These are phyloP conservation scores for Globodera ellingtonae DNA, from an alignment of 1,140 invertebrate species.

Conservation along the genomic window DNA sequence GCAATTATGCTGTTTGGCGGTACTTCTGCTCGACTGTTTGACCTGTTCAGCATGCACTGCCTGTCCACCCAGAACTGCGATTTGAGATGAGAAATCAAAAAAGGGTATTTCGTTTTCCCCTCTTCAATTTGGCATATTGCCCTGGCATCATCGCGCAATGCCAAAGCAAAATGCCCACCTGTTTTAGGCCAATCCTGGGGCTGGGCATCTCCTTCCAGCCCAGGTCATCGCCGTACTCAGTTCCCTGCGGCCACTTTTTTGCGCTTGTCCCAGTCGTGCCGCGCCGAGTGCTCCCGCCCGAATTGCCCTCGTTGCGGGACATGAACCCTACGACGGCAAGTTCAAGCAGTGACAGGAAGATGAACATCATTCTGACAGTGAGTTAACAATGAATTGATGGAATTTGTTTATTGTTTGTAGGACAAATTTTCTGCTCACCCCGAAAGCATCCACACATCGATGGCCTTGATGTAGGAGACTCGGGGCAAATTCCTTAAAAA, in stretches of 20 bases:
- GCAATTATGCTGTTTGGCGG: slow-evolving; percentile 35
- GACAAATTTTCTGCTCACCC: slow-evolving; percentile 8
- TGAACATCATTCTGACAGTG: slow-evolving; percentile 57
- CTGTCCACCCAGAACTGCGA: slow-evolving; percentile 54
- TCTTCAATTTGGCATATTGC: too few species aligned
- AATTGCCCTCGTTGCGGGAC: slow-evolving; percentile 60
- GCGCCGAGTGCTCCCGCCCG: slow-evolving; percentile 30
- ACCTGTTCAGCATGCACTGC: slow-evolving; percentile 35
- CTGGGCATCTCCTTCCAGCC: slow-evolving; percentile 63
- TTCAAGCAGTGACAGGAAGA: slow-evolving; percentile 62
- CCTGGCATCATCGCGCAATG: neutral
- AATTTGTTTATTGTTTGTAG: neutral
- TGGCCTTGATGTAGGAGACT: slow-evolving; percentile 62
- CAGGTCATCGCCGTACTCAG: slow-evolving; percentile 45
- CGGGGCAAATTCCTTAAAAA: slow-evolving; percentile 55
- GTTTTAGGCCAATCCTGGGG: slow-evolving; percentile 54
- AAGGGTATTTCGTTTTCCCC: neutral
- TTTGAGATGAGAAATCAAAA: neutral
- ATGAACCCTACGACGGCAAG: slow-evolving; percentile 64
- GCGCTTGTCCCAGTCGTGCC: slow-evolving; percentile 25
- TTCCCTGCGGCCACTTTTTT: slow-evolving; percentile 4
- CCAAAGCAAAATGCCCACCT: slow-evolving; percentile 34
- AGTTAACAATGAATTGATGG: neutral
- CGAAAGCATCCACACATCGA: slow-evolving; percentile 53
- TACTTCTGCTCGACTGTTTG: slow-evolving; percentile 31